Evolutionary conservation across 2,797 vertebrate genomes (phyloP).

Genomic region (Pseudochromis fuscus): DNA sequence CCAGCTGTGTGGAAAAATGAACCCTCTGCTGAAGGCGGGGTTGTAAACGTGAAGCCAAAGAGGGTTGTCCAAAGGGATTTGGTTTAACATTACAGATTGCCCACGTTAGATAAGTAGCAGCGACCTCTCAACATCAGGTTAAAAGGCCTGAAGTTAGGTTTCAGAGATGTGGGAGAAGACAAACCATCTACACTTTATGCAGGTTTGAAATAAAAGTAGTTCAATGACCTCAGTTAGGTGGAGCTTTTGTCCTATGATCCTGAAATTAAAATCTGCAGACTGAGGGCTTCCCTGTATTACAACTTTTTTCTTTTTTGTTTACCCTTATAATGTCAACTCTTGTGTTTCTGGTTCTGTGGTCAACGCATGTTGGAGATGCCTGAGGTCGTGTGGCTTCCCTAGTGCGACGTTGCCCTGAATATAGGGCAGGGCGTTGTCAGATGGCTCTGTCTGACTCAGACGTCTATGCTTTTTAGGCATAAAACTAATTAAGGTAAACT

Average conservation of each 20-base stretch:
- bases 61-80: background rate
- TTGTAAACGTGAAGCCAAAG: constrained; percentile 24
- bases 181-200: constrained; percentile 20
- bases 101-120: constrained; percentile 21
- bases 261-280: constrained; percentile 37
- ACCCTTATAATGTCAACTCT: constrained; percentile 69
- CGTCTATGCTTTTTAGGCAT: constrained; percentile 27
- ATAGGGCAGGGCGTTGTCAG: constrained; percentile 78
- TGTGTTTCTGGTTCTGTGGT: constrained; percentile 74
- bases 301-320: constrained; percentile 66
- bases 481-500: constrained; percentile 47
- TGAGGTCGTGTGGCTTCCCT: constrained; percentile 80
- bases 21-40: constrained; percentile 6
- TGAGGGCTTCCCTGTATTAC: constrained; percentile 62
- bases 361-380: constrained; percentile 76
- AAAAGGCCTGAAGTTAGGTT: constrained; percentile 28
- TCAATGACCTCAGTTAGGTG: constrained; percentile 41
- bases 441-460: constrained; percentile 48
- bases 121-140: constrained; percentile 5
- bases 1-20: constrained; percentile 24
- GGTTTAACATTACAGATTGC: background rate
- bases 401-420: constrained; percentile 69
- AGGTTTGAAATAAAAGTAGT: constrained; percentile 28
- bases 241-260: constrained; percentile 48
- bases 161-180: constrained; percentile 10